A percentile compares a stretch with the other conserved stretches of the same genome.
Conservation (phyloP, 2,888 invertebrate species). For the Acronicta leporina region DNA sequence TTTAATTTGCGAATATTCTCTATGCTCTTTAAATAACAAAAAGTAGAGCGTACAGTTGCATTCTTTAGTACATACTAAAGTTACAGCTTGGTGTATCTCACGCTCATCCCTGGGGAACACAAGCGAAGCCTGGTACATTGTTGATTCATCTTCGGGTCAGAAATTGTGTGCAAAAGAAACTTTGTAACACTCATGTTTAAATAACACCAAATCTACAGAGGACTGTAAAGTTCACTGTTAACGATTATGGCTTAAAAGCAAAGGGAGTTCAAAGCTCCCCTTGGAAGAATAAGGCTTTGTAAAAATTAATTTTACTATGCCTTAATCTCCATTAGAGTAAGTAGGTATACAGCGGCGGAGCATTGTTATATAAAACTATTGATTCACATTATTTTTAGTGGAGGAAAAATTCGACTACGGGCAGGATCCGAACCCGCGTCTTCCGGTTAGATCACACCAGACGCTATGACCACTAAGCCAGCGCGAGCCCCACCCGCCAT, state of each 20-base stretch:
- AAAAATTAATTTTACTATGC: neutral
- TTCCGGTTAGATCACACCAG: no score
- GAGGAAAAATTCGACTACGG: no score
- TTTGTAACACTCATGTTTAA: conserved; percentile 3
- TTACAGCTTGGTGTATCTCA: neutral
- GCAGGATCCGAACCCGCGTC: no score
- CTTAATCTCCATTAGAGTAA: neutral
- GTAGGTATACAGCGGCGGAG: neutral
- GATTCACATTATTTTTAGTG: no score
- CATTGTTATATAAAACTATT: no score
- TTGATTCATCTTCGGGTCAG: conserved; percentile 7
- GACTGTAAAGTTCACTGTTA: neutral
- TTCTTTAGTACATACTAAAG: neutral
- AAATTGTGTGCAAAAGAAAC: neutral
- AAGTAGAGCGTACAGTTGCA: no score
- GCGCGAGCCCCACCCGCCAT: no score
- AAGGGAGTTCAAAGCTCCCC: no score
- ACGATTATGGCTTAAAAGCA: neutral
- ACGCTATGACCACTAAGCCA: no score
- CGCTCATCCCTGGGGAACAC: conserved; percentile 3
- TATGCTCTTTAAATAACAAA: no score
- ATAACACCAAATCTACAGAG: neutral
- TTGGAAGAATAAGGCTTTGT: no score
- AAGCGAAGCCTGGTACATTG: conserved; percentile 9
- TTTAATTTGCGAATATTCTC: no score